phyloP scores from a whole-genome alignment of 2,113 vertebrate species.

The Corvus moneduloides region DNA sequence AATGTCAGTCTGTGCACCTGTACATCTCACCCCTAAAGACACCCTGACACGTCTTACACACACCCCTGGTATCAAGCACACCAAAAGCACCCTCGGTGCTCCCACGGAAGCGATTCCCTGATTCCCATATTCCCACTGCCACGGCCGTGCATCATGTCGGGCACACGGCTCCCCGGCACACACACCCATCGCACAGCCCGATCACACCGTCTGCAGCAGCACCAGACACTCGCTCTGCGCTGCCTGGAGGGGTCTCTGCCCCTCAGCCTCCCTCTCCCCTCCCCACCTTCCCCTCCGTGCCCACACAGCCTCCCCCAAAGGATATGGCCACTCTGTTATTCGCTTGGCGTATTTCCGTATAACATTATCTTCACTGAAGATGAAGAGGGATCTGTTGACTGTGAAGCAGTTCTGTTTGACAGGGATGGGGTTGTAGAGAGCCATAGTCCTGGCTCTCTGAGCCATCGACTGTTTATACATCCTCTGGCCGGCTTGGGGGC shows the following conservation, averaged over 20 bases:
- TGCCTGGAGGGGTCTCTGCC: not conserved
- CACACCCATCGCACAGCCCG: constrained; percentile 1
- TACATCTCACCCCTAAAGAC: not conserved
- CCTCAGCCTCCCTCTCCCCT: not conserved
- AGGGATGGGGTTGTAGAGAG: constrained; percentile 97
- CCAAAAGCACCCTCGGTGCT: not conserved
- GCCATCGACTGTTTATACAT: constrained; percentile 95
- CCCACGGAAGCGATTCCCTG: not conserved
- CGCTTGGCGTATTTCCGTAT: constrained; percentile 97
- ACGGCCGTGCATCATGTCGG: not conserved
- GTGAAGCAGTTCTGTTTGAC: constrained; percentile 97
- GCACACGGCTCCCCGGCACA: not conserved
- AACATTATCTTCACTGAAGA: constrained; percentile 97
- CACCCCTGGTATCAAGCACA: not conserved
- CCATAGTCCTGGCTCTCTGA: constrained; percentile 95
- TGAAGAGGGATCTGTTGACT: constrained; percentile 96
- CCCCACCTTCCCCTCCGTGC: not conserved
- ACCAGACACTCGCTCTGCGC: not conserved
- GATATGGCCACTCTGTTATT: constrained; percentile 99
- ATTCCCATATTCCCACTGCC: not conserved
- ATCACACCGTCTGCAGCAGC: not conserved
- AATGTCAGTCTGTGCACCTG: not conserved
- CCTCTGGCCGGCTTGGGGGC: constrained; percentile 82
- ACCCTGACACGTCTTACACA: not conserved
- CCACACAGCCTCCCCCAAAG: constrained; percentile 69